Conservation (phyloP, 2,113 vertebrate genomes). For the Pitta sordida region DNA sequence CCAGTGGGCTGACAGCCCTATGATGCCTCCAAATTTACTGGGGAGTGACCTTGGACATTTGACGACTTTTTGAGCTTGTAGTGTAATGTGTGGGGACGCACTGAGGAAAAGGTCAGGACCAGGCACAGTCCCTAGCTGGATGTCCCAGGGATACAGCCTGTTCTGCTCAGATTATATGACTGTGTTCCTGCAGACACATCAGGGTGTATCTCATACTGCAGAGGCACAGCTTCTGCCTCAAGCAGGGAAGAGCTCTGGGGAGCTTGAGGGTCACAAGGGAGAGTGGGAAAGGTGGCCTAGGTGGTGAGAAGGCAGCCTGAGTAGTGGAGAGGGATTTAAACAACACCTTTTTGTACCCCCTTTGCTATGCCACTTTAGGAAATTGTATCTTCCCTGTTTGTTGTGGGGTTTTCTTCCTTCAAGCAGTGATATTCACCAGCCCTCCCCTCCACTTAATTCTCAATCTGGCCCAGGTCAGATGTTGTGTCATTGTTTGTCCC, state of each 20-base stretch:
- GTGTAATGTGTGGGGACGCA: background rate
- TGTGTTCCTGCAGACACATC: background rate
- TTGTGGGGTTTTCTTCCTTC: background rate
- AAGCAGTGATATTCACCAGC: background rate
- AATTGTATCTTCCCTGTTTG: background rate
- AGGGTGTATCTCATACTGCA: background rate
- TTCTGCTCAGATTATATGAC: background rate
- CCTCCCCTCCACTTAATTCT: background rate
- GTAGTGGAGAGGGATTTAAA: background rate
- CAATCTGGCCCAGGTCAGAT: background rate
- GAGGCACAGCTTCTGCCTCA: background rate
- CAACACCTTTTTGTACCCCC: background rate
- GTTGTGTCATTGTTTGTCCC: background rate
- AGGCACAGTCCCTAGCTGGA: background rate
- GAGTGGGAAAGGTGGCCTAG: background rate
- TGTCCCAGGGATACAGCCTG: background rate
- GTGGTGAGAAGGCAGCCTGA: background rate
- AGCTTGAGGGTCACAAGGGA: background rate
- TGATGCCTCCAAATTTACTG: background rate
- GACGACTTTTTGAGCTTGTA: background rate
- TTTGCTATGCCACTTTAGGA: background rate
- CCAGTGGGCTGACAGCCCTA: rapidly evolving
- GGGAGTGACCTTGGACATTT: background rate
- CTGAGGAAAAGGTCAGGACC: background rate
- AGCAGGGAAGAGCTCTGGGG: background rate